These are phyloP conservation scores for Leptogaster cylindrica DNA, from an alignment of 2,888 invertebrate genomes.

Conservation along the genomic window DNA sequence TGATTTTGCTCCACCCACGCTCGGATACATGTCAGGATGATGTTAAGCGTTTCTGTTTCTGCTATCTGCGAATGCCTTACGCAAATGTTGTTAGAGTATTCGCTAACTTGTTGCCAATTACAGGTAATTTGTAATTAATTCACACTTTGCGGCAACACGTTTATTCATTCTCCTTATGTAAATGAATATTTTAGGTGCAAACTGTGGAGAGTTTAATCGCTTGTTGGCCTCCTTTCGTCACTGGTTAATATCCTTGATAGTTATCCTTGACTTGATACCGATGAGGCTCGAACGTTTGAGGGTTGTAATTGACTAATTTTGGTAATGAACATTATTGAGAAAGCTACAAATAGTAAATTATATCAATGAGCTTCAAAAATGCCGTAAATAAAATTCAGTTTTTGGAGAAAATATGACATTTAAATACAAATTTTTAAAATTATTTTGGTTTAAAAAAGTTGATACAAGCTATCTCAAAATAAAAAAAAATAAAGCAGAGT, in stretches of 20 bases:
- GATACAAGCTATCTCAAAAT: no score
- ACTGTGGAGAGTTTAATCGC: slow-evolving; percentile 20
- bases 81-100: slow-evolving; percentile 29
- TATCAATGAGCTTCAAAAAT: no score
- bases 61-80: slow-evolving; percentile 16
- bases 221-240: slow-evolving; percentile 22
- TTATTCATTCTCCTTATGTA: slow-evolving; percentile 36
- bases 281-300: no score
- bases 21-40: slow-evolving; percentile 37
- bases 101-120: slow-evolving; percentile 46
- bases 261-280: slow-evolving; percentile 5
- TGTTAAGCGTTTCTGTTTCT: slow-evolving; percentile 41
- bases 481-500: no score
- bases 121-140: slow-evolving; percentile 47
- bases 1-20: slow-evolving; percentile 43
- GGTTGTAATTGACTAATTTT: no score
- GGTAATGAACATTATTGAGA: no score
- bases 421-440: no score
- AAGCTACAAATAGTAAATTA: no score
- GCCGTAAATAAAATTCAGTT: no score
- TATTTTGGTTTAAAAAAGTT: no score
- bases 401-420: no score
- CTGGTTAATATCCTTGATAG: slow-evolving; percentile 16
- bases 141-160: slow-evolving; percentile 46
- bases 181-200: slow-evolving; percentile 35